Base-by-base conservation (phyloP, 2,797 vertebrate species). In the Microctenopoma lineatum region DNA sequence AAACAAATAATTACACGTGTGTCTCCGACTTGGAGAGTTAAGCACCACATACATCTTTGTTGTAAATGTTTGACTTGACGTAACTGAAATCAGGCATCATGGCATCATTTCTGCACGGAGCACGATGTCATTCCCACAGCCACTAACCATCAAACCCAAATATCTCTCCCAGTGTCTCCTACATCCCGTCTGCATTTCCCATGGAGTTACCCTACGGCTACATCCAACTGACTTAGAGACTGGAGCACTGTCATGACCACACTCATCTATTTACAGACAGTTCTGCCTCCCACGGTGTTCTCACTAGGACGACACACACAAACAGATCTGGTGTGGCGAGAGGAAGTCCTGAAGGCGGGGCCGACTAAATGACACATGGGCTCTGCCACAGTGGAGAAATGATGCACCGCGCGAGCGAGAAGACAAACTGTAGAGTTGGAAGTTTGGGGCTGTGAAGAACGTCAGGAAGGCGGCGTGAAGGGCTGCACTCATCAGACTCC, bases 231-330 rank as follows among this genome's bases (percentile, higher is more conserved):
- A 47, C 68, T 70, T 50, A 58, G 80, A 77, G 77, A 74, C 65
- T 34, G 4, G 55, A 76, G 71, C 3, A 15, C 61, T 57, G 55
- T 36, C 21, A 15, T 47, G 55, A 87, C 84, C 86, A 72, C 84
- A 83, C 46, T 16, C n/a, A 11, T 77, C 81, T 90, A 88, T 90
- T 90, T 89, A 59, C 84, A 87, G 82, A 64, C 53, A 7, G 5
- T 0, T 46, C 54, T 80, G 79, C 81, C 86, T 87, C 86, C 87
- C 84, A 86, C 78, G 18, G 59, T 75, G 83, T 85, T 88, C 82
- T 87, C 85, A 87, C 79, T 79, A 80, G 59, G 68, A 61, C 7
- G 39, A 67, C 81, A 59, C 78, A 64, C 67, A 54, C 53, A 81
- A 62, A 78, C 83, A 63, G 78, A 66, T 48, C 68, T 70, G 77